phyloP scores from a whole-genome alignment of 2,888 invertebrate species.

The Aphidius colemani region DNA sequence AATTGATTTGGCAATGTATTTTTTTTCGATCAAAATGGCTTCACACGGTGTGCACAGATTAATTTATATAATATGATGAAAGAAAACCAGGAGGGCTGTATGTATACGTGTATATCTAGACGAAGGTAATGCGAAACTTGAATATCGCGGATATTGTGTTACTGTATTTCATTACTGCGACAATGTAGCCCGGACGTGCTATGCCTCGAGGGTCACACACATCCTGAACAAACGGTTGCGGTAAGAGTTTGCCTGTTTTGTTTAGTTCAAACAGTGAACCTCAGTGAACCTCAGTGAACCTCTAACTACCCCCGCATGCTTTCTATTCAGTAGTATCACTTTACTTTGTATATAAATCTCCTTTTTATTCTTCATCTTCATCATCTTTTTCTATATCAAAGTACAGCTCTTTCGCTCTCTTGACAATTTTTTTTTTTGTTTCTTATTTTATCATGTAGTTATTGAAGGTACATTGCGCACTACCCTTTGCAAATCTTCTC shows the following conservation, averaged over 20 bases:
- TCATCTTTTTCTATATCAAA: too few species aligned
- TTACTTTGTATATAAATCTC: slow-evolving; percentile 37
- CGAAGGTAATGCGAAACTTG: slow-evolving; percentile 49
- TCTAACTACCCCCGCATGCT: slow-evolving; percentile 42
- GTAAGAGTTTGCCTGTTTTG: background rate
- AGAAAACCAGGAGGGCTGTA: background rate
- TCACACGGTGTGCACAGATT: background rate
- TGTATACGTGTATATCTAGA: background rate
- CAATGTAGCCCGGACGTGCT: slow-evolving; percentile 30
- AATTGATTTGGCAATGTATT: too few species aligned
- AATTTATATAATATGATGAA: slow-evolving; percentile 3
- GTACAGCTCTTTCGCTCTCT: too few species aligned
- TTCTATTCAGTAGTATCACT: slow-evolving; percentile 48
- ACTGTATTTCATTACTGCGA: slow-evolving; percentile 56
- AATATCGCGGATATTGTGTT: slow-evolving; percentile 55
- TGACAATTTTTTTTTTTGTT: too few species aligned
- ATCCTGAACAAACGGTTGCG: slow-evolving; percentile 19
- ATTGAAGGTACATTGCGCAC: too few species aligned
- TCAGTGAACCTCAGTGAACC: slow-evolving; percentile 35
- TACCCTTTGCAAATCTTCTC: too few species aligned
- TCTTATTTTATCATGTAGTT: too few species aligned
- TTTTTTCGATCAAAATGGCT: too few species aligned
- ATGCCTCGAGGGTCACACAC: slow-evolving; percentile 19
- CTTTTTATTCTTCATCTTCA: too few species aligned
- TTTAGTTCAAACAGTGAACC: slow-evolving; percentile 20